Evolutionary conservation across 2,113 vertebrate species (phyloP), one percentile per base, ranked within the genome.

Genomic region (Leucopsar rothschildi): DNA sequence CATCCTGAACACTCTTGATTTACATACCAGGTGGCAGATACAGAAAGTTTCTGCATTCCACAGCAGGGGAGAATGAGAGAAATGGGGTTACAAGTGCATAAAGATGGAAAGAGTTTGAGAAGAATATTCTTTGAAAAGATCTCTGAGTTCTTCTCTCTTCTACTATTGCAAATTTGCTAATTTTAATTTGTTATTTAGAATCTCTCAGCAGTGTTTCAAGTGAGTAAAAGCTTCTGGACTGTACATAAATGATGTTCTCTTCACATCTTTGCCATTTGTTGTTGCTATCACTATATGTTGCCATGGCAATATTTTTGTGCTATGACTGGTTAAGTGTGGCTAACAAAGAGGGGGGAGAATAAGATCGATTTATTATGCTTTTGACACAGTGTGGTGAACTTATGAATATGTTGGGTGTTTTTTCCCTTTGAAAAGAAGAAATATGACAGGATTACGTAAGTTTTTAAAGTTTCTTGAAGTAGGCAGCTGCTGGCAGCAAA

Each of bases 261-360:
- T 40, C 20, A 9, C 31, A 33, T 55, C 64, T 81, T 95, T 86
- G 70, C 52, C 95, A 3, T 92, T 96, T 94, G 64, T 93, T 96
- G 64, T 63, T 85, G n/a, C 77, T 82, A 47, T 76, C 55, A 4
- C 49, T 78, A 0, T 70, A 29, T 21, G 92, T 96, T 97, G 61
- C 91, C 91, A 91, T 96, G 81, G 90, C 47, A 80, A 94, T 91
- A 39, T 79, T 88, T 90, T 91, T 95, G 55, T 80, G 80, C 10
- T 7, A 23, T 73, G 73, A 85, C 82, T 94, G 76, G 64, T 83
- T 89, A 86, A 82, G 28, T 80, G 28, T 20, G 27, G 39, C 40
- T 93, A 85, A 90, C 53, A 84, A 93, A 83, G 53, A n/a, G 15
- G 1, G 4, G 20, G 27, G 44, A 86, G 47, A 77, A 68, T 64